These are phyloP conservation scores for Sebastes ruberrimus DNA, from an alignment of 2,797 vertebrate species.

Conservation along the genomic window DNA sequence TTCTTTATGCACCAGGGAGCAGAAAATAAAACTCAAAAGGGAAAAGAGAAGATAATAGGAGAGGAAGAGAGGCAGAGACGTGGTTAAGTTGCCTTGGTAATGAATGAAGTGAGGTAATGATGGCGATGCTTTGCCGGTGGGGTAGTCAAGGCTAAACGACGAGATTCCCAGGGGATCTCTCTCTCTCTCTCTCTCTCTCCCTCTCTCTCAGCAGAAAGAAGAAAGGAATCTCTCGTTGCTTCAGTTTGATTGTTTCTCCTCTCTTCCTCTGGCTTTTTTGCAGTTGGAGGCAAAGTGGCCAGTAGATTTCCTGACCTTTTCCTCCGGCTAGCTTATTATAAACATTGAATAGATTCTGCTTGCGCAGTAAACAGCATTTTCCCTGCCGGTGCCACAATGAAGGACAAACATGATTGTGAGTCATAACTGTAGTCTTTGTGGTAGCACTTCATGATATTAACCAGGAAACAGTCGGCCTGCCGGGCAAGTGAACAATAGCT, in stretches of 20 bases:
- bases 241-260: not conserved
- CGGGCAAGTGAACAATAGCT: conserved; percentile 26
- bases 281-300: conserved; percentile 1
- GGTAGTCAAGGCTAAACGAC: not conserved
- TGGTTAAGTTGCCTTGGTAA: not conserved
- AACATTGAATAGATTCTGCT: conserved; percentile 37
- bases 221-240: not conserved
- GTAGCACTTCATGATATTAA: conserved; percentile 28
- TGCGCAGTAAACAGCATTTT: not conserved
- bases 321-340: conserved; percentile 27
- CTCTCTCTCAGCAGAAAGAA: not conserved
- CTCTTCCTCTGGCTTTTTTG: not conserved
- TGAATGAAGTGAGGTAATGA: conserved; percentile 9
- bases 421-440: conserved; percentile 30
- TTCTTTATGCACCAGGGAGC: conserved; percentile 4
- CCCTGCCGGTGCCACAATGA: conserved; percentile 30
- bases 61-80: not conserved
- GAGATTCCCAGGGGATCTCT: not conserved
- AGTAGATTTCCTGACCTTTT: conserved; percentile 38
- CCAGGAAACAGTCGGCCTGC: conserved; percentile 6
- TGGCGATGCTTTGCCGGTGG: not conserved
- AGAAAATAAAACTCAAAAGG: not conserved
- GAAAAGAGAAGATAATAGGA: not conserved
- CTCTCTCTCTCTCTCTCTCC: not conserved
- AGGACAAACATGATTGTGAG: conserved; percentile 46